These are phyloP conservation scores for Caenorhabditis becei DNA, from an alignment of 2,888 invertebrate genomes.

Conservation along the genomic window DNA sequence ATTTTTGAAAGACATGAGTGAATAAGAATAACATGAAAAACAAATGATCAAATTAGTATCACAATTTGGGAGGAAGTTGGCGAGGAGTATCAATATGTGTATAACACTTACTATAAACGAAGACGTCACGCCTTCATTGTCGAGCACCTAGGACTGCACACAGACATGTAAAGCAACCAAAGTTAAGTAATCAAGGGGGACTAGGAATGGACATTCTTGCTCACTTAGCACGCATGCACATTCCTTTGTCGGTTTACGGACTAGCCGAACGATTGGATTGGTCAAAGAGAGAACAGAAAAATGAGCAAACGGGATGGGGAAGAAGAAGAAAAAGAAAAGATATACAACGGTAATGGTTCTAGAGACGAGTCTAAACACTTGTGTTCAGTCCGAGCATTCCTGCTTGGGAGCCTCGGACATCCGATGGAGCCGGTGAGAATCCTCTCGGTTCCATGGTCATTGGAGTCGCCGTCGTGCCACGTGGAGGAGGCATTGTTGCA, in stretches of 20 bases:
- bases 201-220: slow-evolving; percentile 31
- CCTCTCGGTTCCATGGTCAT: slow-evolving; percentile 58
- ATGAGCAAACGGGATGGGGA: slow-evolving; percentile 56
- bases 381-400: slow-evolving; percentile 63
- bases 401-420: slow-evolving; percentile 54
- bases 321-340: slow-evolving; percentile 5
- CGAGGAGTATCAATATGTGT: slow-evolving; percentile 43
- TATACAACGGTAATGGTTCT: slow-evolving; percentile 1
- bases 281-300: slow-evolving; percentile 23
- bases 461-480: slow-evolving; percentile 53
- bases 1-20: slow-evolving; percentile 9
- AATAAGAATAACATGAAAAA: slow-evolving; percentile 15
- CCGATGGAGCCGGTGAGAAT: slow-evolving; percentile 61
- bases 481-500: slow-evolving; percentile 46
- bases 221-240: slow-evolving; percentile 34
- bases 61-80: slow-evolving; percentile 24
- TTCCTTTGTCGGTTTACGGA: slow-evolving; percentile 52
- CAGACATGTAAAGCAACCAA: slow-evolving; percentile 32
- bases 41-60: slow-evolving; percentile 22
- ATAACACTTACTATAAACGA: slow-evolving; percentile 48
- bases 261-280: slow-evolving; percentile 44
- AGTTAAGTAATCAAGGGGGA: slow-evolving; percentile 19
- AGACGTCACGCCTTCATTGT: slow-evolving; percentile 5
- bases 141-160: slow-evolving; percentile 27
- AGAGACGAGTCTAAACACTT: slow-evolving; percentile 53